Conservation (phyloP, 2,888 invertebrate genomes). For the Hetaerina titia region DNA sequence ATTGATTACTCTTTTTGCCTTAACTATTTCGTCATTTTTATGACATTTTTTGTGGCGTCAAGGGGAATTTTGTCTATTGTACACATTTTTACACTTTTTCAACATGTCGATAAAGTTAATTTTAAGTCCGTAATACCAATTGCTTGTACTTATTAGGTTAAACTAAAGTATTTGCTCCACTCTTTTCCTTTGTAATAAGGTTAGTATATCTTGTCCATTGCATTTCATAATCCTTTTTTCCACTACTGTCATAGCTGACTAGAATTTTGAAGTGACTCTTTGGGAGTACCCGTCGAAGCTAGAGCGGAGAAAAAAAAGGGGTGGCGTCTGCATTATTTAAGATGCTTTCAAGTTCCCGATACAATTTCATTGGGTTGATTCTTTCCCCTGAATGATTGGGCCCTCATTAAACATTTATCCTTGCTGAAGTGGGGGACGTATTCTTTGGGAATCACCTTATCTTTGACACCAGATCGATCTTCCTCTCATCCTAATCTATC, state of each 20-base stretch:
- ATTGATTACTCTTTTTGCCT: too few relatives aligned
- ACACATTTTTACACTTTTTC: too few relatives aligned
- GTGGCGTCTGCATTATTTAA: neutral
- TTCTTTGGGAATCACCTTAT: neutral
- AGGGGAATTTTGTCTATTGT: too few relatives aligned
- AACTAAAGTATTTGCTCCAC: neutral
- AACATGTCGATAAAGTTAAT: too few relatives aligned
- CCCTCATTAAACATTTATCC: neutral
- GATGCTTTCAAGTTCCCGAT: neutral
- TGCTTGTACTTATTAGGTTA: too few relatives aligned
- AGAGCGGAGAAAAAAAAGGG: neutral
- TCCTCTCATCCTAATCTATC: neutral
- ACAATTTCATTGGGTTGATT: conserved; percentile 8
- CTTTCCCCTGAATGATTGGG: neutral
- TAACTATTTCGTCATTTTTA: too few relatives aligned
- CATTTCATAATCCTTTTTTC: neutral
- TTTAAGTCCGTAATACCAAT: too few relatives aligned
- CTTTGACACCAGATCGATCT: neutral
- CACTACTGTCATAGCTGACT: neutral
- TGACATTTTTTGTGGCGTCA: too few relatives aligned
- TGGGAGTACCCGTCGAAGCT: neutral
- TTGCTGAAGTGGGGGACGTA: neutral
- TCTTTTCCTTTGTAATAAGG: neutral
- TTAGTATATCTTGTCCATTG: neutral
- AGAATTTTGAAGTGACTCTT: neutral